Conservation (phyloP, 2,113 vertebrate genomes). For the Entelurus aequoreus region DNA sequence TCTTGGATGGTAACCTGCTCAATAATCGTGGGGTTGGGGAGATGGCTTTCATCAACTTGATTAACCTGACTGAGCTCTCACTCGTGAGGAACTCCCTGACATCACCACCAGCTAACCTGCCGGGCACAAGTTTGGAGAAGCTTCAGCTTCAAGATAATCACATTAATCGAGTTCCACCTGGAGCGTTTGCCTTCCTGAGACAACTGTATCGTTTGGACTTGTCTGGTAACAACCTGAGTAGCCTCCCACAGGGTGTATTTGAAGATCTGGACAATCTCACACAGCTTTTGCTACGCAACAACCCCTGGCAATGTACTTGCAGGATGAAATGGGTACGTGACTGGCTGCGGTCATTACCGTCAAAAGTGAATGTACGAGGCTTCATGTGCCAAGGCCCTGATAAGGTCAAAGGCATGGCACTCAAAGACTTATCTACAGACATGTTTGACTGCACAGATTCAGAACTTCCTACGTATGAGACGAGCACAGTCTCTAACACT, state of each 20-base stretch:
- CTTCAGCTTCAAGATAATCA: slow-evolving; percentile 98
- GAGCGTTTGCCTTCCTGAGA: slow-evolving; percentile 90
- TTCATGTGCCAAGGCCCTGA: slow-evolving; percentile 98
- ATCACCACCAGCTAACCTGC: slow-evolving; percentile 88
- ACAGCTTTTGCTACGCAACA: slow-evolving; percentile 93
- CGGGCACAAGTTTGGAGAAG: slow-evolving; percentile 87
- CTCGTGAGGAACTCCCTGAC: slow-evolving; percentile 92
- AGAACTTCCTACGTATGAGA: slow-evolving; percentile 75
- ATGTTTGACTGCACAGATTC: slow-evolving; percentile 88
- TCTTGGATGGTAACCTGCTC: slow-evolving; percentile 95
- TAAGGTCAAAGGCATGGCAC: slow-evolving; percentile 96
- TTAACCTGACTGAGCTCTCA: slow-evolving; percentile 94
- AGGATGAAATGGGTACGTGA: slow-evolving; percentile 98
- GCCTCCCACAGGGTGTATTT: slow-evolving; percentile 93
- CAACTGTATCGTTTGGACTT: slow-evolving; percentile 95
- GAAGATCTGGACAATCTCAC: slow-evolving; percentile 98
- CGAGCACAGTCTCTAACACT: slow-evolving; percentile 82
- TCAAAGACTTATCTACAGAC: slow-evolving; percentile 90
- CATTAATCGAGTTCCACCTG: slow-evolving; percentile 87
- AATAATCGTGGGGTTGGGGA: slow-evolving; percentile 93
- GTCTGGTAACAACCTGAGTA: slow-evolving; percentile 95
- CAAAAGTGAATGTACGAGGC: slow-evolving; percentile 95
- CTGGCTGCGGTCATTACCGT: slow-evolving; percentile 86
- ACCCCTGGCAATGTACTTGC: slow-evolving; percentile 97
- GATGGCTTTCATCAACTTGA: slow-evolving; percentile 89